These are phyloP conservation scores for Gracilinanus agilis DNA, from an alignment of 2,113 vertebrate genomes.

Conservation along the genomic window DNA sequence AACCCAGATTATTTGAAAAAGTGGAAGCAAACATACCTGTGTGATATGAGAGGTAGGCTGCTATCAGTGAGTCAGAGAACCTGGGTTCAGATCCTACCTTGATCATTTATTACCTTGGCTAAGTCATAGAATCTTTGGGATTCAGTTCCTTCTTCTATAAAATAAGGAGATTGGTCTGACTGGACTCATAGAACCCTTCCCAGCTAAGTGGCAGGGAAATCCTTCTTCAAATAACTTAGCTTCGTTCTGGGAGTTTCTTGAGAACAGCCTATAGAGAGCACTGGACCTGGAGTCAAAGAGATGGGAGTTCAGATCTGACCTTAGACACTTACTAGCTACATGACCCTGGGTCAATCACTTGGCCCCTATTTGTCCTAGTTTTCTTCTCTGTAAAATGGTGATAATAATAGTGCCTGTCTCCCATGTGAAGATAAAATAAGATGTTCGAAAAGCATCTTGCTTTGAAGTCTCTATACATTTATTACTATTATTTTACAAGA, in stretches of 20 bases:
- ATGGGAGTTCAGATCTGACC: neutral
- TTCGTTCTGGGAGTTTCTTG: neutral
- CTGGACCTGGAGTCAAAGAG: neutral
- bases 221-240: neutral
- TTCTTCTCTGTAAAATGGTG: neutral
- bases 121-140: neutral
- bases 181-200: neutral
- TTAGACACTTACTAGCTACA: neutral
- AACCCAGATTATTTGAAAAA: neutral
- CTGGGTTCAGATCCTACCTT: neutral
- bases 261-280: neutral
- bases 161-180: neutral
- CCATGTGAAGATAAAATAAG: neutral
- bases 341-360: neutral
- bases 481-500: neutral
- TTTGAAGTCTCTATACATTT: neutral
- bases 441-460: neutral
- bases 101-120: neutral
- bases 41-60: neutral
- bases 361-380: neutral
- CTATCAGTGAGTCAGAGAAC: neutral
- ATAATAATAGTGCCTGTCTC: neutral
- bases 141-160: neutral
- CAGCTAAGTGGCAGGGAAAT: neutral
- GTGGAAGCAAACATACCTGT: neutral